Conservation (phyloP, 1,140 invertebrate species). For the Calliphora vicina region DNA sequence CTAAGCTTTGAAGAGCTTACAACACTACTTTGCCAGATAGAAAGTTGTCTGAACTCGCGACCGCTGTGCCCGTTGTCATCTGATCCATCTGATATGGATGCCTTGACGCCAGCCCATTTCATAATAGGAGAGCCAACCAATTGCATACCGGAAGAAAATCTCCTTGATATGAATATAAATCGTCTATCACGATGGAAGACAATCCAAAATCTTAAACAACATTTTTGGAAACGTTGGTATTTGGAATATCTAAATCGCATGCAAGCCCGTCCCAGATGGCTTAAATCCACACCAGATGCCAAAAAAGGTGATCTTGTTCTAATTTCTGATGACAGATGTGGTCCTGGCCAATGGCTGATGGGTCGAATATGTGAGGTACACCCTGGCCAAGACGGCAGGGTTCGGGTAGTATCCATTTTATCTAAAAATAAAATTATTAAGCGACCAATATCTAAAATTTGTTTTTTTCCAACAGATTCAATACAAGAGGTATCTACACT, state of each 20-base stretch:
- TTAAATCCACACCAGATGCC: neutral
- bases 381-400: conserved; percentile 40
- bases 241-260: conserved; percentile 36
- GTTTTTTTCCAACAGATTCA: neutral
- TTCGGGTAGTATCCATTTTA: conserved; percentile 39
- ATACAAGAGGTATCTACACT: neutral
- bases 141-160: too few species aligned
- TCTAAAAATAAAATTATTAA: conserved; percentile 12
- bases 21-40: conserved; percentile 46
- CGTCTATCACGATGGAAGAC: neutral
- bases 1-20: conserved; percentile 50
- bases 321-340: conserved; percentile 42
- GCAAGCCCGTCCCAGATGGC: conserved; percentile 51
- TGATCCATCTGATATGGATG: conserved; percentile 38
- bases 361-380: too few species aligned
- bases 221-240: conserved; percentile 15
- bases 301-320: neutral
- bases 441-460: conserved; percentile 25
- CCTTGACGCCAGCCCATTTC: conserved; percentile 49
- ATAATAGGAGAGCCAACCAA: conserved; percentile 38
- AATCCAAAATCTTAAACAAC: neutral
- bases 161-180: conserved; percentile 32
- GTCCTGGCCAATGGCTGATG: conserved; percentile 48
- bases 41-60: conserved; percentile 48
- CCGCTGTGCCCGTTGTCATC: conserved; percentile 43